Conservation (phyloP, 2,113 vertebrate species). For the Ophthalmolycus amberensis region DNA sequence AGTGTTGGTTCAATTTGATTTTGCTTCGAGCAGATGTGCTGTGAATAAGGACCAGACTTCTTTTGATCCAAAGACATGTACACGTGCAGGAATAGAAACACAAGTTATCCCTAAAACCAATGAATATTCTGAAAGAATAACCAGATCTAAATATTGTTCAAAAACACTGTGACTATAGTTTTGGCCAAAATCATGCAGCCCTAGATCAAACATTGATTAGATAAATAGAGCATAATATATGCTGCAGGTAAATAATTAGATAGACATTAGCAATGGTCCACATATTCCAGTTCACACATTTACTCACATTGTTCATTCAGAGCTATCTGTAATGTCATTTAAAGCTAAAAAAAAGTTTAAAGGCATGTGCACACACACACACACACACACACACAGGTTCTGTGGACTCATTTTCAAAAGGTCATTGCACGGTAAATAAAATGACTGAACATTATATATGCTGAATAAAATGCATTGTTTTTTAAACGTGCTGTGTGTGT, state of each 20-base stretch:
- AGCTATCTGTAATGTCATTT: not conserved
- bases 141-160: not conserved
- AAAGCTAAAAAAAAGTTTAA: not conserved
- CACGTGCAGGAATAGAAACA: not conserved
- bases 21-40: not conserved
- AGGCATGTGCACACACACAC: not conserved
- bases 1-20: not conserved
- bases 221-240: not conserved
- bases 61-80: not conserved
- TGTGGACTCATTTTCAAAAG: conserved; percentile 25
- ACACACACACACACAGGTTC: not conserved
- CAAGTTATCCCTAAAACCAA: not conserved
- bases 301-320: not conserved
- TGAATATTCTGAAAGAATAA: not conserved
- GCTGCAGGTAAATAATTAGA: not conserved
- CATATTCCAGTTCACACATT: not conserved
- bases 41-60: not conserved
- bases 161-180: too few relatives aligned
- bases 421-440: conserved; percentile 23
- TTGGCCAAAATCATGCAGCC: too few relatives aligned
- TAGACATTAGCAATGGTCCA: too few relatives aligned
- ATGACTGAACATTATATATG: conserved; percentile 26
- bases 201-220: not conserved
- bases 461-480: conserved; percentile 37
- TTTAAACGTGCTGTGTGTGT: not conserved